phyloP scores from a whole-genome alignment of 2,113 vertebrate genomes.

The Pithys albifrons region DNA sequence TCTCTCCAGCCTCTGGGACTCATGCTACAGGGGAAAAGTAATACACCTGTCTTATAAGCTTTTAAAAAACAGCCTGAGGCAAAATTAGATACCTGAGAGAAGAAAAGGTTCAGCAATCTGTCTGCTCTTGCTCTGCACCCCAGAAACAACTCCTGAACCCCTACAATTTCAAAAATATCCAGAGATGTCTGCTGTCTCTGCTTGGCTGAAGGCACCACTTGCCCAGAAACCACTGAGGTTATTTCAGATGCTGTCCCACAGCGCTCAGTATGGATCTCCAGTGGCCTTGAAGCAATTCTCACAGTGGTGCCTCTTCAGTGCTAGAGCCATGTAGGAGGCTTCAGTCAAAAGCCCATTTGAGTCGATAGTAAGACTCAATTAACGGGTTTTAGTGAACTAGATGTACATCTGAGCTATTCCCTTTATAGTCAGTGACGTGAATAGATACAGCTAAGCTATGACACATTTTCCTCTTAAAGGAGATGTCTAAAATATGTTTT shows the following conservation, averaged over 20 bases:
- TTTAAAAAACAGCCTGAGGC: background rate
- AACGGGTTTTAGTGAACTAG: background rate
- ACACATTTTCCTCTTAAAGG: background rate
- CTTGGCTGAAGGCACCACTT: background rate
- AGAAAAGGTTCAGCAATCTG: background rate
- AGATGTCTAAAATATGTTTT: background rate
- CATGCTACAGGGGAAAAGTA: background rate
- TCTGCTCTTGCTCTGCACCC: background rate
- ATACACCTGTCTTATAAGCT: background rate
- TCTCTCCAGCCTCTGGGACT: background rate
- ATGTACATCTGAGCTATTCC: background rate
- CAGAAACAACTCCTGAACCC: background rate
- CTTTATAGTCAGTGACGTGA: background rate
- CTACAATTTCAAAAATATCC: background rate
- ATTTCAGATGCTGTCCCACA: background rate
- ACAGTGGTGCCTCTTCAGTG: background rate
- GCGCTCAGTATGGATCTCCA: accelerated
- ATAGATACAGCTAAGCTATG: background rate
- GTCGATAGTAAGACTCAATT: background rate
- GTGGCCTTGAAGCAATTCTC: background rate
- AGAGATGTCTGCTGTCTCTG: background rate
- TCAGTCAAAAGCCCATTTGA: background rate
- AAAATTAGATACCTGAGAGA: background rate
- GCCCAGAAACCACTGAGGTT: background rate
- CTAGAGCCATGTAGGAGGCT: background rate